Conservation (phyloP, 2,888 invertebrate species). For the Argyra leucocephala region DNA sequence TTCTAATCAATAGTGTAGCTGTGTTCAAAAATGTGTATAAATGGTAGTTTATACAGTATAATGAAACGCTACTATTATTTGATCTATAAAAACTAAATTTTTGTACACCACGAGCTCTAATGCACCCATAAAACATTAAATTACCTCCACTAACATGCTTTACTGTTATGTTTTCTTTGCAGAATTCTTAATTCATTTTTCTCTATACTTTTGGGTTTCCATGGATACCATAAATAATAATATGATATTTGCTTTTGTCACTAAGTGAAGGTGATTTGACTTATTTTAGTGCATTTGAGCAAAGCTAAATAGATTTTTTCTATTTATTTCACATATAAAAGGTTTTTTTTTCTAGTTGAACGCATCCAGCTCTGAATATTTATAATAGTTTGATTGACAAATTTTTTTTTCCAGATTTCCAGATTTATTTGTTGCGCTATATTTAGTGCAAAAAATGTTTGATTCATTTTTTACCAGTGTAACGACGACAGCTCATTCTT, state of each 20-base stretch:
- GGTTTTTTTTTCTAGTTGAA: not conserved
- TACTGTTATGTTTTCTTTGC: conserved; percentile 18
- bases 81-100: conserved; percentile 15
- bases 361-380: not conserved
- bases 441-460: too few relatives aligned
- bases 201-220: conserved; percentile 16
- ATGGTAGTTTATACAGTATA: too few relatives aligned
- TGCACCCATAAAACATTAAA: conserved; percentile 20
- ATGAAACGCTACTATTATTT: too few relatives aligned
- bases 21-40: too few relatives aligned
- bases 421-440: too few relatives aligned
- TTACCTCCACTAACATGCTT: conserved; percentile 19
- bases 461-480: too few relatives aligned
- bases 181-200: conserved; percentile 12
- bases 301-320: not conserved
- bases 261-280: not conserved
- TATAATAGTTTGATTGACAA: not conserved
- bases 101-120: conserved; percentile 16
- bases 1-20: too few relatives aligned
- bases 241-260: conserved; percentile 1
- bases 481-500: too few relatives aligned
- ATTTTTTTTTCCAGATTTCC: too few relatives aligned
- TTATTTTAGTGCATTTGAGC: not conserved
- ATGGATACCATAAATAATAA: conserved; percentile 17
- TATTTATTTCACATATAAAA: not conserved